A percentile compares a stretch with the other conserved stretches of the same genome.
These are phyloP conservation scores for Agrotis clavis DNA, from an alignment of 2,888 invertebrate species.

Conservation along the genomic window DNA sequence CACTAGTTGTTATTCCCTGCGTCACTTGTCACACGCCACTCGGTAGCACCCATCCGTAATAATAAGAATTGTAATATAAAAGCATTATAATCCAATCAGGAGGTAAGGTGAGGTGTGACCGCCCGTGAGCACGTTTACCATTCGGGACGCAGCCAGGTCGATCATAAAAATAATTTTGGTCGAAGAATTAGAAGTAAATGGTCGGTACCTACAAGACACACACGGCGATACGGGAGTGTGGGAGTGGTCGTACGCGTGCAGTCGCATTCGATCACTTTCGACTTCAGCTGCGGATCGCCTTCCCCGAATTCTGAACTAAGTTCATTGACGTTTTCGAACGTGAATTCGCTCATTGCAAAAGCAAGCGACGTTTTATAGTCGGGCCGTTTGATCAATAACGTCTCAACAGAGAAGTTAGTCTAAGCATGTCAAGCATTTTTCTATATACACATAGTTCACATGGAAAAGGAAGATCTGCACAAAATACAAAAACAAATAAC, in stretches of 20 bases:
- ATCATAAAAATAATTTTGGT: slow-evolving; percentile 88
- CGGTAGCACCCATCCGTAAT: slow-evolving; percentile 86
- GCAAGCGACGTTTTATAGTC: slow-evolving; percentile 45
- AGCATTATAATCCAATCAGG: slow-evolving; percentile 91
- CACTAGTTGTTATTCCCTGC: slow-evolving; percentile 86
- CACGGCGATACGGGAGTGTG: slow-evolving; percentile 69
- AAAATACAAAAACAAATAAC: slow-evolving; percentile 40
- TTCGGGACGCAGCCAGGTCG: slow-evolving; percentile 81
- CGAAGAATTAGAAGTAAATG: slow-evolving; percentile 83
- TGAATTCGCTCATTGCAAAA: slow-evolving; percentile 62
- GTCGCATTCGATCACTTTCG: slow-evolving; percentile 68
- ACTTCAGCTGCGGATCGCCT: slow-evolving; percentile 61
- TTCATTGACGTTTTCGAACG: slow-evolving; percentile 69
- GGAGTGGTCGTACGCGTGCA: slow-evolving; percentile 60
- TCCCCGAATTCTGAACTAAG: slow-evolving; percentile 68
- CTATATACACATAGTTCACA: slow-evolving; percentile 11
- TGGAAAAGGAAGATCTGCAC: slow-evolving; percentile 7
- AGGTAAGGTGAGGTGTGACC: slow-evolving; percentile 85
- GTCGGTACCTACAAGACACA: slow-evolving; percentile 74
- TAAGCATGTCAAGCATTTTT: slow-evolving; percentile 28
- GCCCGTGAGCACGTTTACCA: slow-evolving; percentile 86
- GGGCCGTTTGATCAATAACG: slow-evolving; percentile 67
- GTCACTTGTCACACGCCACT: slow-evolving; percentile 84
- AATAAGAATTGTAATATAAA: slow-evolving; percentile 90
- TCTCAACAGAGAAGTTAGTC: slow-evolving; percentile 14